phyloP scores from a whole-genome alignment of 2,113 vertebrate genomes.

The Nematolebias whitei region DNA sequence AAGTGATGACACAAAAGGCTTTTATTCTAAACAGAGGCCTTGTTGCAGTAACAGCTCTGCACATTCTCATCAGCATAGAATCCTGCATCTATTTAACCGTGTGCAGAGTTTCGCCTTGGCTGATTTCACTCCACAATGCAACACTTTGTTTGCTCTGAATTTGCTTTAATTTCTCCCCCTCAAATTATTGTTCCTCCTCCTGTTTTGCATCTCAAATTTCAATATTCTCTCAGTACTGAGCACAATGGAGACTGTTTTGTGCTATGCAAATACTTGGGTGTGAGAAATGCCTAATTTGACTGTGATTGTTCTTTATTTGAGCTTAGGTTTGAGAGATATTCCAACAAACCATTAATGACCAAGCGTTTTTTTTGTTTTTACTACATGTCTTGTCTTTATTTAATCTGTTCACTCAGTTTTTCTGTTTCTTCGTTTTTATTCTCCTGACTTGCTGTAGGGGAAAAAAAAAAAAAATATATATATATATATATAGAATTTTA shows the following conservation, averaged over 20 bases:
- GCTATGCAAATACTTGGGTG: neutral
- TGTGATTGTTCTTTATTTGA: constrained; percentile 21
- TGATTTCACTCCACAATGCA: constrained; percentile 10
- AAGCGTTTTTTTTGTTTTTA: constrained; percentile 2
- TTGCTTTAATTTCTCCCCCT: constrained; percentile 14
- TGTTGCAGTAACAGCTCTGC: constrained; percentile 26
- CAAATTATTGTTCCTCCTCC: constrained; percentile 19
- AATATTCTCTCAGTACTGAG: neutral
- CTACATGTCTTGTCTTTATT: neutral
- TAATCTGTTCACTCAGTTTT: neutral
- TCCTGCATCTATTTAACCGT: constrained; percentile 11
- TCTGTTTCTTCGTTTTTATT: no score
- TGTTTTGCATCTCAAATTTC: constrained; percentile 21
- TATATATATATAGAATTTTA: neutral
- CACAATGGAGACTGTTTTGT: neutral
- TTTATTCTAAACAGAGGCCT: constrained; percentile 12
- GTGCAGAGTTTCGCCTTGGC: constrained; percentile 38
- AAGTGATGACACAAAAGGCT: constrained; percentile 30
- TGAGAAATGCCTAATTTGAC: constrained; percentile 14
- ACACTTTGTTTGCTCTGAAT: constrained; percentile 32
- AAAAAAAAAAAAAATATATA: no score
- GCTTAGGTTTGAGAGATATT: neutral
- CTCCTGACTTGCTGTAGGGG: neutral
- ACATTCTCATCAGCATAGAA: constrained; percentile 42
- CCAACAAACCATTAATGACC: neutral